A percentile compares a stretch with the other conserved stretches of the same genome.
Conservation (phyloP, 2,113 vertebrate genomes). For the Micronycteris hirsuta region DNA sequence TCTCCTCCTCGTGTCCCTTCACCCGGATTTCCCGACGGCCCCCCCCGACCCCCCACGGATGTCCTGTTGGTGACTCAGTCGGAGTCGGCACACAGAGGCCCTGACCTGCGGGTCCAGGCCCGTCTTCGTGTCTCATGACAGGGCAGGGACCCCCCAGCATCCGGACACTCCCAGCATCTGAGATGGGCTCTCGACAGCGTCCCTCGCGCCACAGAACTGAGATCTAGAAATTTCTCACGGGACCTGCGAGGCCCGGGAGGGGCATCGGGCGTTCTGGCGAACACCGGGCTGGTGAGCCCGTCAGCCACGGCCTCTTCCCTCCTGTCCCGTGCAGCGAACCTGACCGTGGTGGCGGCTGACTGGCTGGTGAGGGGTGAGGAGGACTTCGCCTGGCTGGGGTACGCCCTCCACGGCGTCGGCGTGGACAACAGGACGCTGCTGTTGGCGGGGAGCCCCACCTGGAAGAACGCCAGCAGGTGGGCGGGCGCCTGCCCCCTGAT, state of each 20-base stretch:
- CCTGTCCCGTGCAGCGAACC: constrained; percentile 62
- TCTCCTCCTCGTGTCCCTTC: background rate
- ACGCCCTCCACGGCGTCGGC: constrained; percentile 73
- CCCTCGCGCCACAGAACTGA: fast-evolving
- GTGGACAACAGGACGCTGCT: constrained; percentile 71
- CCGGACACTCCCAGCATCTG: fast-evolving
- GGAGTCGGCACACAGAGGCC: background rate
- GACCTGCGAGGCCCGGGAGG: background rate
- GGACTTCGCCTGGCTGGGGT: constrained; percentile 84
- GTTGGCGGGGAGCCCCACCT: constrained; percentile 81
- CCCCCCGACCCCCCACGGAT: background rate
- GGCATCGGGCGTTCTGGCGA: background rate
- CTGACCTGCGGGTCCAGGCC: background rate
- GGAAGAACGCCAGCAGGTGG: constrained; percentile 76
- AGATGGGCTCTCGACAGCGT: background rate
- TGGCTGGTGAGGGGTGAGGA: constrained; percentile 80
- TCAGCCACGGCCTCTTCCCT: background rate
- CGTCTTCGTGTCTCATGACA: background rate
- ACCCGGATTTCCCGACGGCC: background rate
- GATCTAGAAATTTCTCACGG: background rate
- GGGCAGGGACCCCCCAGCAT: too few species aligned
- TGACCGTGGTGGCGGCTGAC: constrained; percentile 73
- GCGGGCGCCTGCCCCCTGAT: background rate
- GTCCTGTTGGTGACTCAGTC: background rate
- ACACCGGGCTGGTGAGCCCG: background rate